phyloP scores from a whole-genome alignment of 2,888 invertebrate genomes.

The Creontiades dilutus region DNA sequence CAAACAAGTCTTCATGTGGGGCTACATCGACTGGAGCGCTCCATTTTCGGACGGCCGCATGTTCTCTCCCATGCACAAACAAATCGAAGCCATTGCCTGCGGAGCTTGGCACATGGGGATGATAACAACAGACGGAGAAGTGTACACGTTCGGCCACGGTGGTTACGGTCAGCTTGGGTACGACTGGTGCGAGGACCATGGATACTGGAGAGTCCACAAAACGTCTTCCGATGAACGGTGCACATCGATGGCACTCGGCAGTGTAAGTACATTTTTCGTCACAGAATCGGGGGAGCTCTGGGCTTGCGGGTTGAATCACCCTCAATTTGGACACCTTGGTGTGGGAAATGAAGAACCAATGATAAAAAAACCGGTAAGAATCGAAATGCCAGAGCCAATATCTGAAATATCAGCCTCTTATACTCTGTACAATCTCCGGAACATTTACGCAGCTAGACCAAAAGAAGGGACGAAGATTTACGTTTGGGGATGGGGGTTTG shows the following conservation, averaged over 20 bases:
- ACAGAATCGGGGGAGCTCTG: conserved; percentile 47
- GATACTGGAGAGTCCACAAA: conserved; percentile 41
- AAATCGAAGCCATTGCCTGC: conserved; percentile 24
- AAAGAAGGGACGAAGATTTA: background rate
- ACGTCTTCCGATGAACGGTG: background rate
- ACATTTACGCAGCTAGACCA: conserved; percentile 11
- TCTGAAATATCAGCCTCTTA: background rate
- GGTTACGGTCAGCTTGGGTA: conserved; percentile 46
- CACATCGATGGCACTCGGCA: background rate
- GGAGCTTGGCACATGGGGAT: conserved; percentile 41
- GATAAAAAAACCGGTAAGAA: background rate
- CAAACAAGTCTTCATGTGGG: conserved; percentile 37
- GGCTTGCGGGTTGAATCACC: conserved; percentile 51
- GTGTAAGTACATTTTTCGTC: conserved; percentile 36
- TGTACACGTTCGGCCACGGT: conserved; percentile 40
- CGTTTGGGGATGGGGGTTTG: conserved; percentile 48
- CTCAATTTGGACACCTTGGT: conserved; percentile 52
- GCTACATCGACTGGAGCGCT: conserved; percentile 53
- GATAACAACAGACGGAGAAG: conserved; percentile 28
- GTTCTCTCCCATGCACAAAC: conserved; percentile 45
- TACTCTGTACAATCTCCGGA: background rate
- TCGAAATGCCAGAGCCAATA: conserved; percentile 28
- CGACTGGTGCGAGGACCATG: conserved; percentile 43
- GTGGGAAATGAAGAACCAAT: background rate
- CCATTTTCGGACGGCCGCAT: conserved; percentile 43